Percentiles rank a stretch among this genome's conserved stretches.
Evolutionary conservation across 2,797 vertebrate genomes (phyloP).

Genomic region (Manis crassicaudata): DNA sequence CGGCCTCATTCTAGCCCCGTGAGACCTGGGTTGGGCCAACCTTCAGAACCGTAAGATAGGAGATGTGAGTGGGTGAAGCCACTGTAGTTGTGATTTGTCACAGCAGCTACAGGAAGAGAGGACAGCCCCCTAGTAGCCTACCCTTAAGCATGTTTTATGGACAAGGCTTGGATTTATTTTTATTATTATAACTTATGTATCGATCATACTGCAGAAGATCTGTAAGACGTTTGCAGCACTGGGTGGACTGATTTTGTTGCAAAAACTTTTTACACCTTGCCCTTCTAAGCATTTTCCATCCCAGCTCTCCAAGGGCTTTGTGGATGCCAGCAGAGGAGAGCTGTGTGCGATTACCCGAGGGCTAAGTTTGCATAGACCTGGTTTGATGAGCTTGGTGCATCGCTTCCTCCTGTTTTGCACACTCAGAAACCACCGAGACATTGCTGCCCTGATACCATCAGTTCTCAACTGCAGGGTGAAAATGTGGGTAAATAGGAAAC

Average conservation of each 20-base stretch:
- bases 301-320: neutral
- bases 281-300: neutral
- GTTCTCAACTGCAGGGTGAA: rapidly evolving
- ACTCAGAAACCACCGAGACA: rapidly evolving
- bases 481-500: rapidly evolving
- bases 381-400: neutral
- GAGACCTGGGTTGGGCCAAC: neutral
- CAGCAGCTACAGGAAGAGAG: rapidly evolving
- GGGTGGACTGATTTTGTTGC: neutral
- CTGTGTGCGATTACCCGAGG: rapidly evolving
- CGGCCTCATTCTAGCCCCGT: neutral
- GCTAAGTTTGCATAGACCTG: neutral
- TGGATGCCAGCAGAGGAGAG: rapidly evolving
- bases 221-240: neutral
- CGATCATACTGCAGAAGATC: neutral
- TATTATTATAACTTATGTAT: neutral
- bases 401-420: neutral
- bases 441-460: rapidly evolving
- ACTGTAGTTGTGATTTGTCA: rapidly evolving
- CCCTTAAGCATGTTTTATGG: neutral
- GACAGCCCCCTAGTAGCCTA: neutral
- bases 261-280: neutral
- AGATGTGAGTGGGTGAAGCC: too few species aligned
- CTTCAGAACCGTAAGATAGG: neutral
- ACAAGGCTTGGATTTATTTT: neutral